Conservation (phyloP, 53 echinoderm and acorn worm species). For the Crossaster papposus region DNA sequence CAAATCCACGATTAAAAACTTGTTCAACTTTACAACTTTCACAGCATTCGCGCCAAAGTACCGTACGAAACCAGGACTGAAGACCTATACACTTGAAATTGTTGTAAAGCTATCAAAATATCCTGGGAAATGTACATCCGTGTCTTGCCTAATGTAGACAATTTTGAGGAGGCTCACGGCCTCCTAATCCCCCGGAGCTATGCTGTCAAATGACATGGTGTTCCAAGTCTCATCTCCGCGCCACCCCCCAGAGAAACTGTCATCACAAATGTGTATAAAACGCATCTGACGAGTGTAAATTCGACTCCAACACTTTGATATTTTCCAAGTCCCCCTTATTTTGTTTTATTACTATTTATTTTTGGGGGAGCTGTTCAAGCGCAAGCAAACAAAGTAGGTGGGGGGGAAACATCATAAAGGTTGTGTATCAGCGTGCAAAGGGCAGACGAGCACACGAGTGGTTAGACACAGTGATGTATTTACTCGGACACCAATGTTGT, state of each 20-base stretch:
- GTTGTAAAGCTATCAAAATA: no score
- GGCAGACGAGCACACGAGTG: neutral
- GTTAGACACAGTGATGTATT: slow-evolving; percentile 39
- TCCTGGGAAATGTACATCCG: neutral
- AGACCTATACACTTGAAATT: no score
- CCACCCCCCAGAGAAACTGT: neutral
- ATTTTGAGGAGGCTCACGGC: no score
- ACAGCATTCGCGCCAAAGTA: no score
- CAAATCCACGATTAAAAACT: no score
- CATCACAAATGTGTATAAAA: slow-evolving; percentile 6
- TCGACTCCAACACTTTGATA: neutral
- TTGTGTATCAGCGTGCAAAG: neutral
- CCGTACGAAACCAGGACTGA: no score
- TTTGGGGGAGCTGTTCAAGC: neutral
- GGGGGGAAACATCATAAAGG: neutral
- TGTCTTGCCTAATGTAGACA: neutral
- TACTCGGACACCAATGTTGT: slow-evolving; percentile 13
- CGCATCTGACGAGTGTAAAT: slow-evolving; percentile 8
- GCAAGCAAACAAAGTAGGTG: neutral
- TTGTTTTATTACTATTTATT: neutral
- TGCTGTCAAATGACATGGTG: neutral
- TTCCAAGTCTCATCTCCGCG: neutral
- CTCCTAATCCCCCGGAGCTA: neutral
- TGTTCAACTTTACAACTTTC: no score
- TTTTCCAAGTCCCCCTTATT: neutral